Base-by-base conservation (phyloP, 2,113 vertebrate genomes). In the Hylia prasina region DNA sequence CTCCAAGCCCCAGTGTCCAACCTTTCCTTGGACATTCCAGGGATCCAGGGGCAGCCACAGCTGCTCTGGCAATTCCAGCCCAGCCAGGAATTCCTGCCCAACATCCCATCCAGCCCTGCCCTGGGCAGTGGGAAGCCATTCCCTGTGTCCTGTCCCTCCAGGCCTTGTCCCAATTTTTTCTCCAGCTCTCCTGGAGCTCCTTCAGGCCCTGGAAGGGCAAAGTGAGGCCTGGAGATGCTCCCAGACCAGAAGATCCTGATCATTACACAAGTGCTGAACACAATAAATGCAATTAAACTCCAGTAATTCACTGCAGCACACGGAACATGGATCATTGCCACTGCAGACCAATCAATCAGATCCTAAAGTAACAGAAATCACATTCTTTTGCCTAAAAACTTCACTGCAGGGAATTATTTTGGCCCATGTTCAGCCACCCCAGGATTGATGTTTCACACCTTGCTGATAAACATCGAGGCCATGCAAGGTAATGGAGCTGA, bases 351-450 rank as follows among this genome's bases (percentile, higher is more conserved):
- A 85, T 39, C 69, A 77, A 37, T 44, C 3, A 81, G 54, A 31
- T 30, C 87, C 35, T 70, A 28, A 79, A 87, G 64, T 39, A 87
- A 93, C 66, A 77, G 39, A 83, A 89, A 50, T 14, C 9, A 42
- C n/a, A 40, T n/a, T 39, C 40, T 89, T 94, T 97, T 35, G 68
- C 92, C 77, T 27, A 72, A 71, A 95, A 95, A 63, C 35, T 47
- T 68, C 63, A 48, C 44, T 27, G 56, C 39, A 25, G 35, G 75
- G 69, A 90, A 91, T 35, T 68, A 57, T 73, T 94, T 68, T 22
- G 12, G 61, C 53, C 57, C 35, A 30, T 42, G 65, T 95, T 56
- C 83, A 82, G 33, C 69, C 82, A 42, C 37, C 37, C 44, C 30
- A 37, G 72, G 84, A 87, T 0, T 24, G 63, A 63, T 65, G 40